Base-by-base conservation (phyloP, 2,888 invertebrate genomes). In the Hemicrepidius hirtus region DNA sequence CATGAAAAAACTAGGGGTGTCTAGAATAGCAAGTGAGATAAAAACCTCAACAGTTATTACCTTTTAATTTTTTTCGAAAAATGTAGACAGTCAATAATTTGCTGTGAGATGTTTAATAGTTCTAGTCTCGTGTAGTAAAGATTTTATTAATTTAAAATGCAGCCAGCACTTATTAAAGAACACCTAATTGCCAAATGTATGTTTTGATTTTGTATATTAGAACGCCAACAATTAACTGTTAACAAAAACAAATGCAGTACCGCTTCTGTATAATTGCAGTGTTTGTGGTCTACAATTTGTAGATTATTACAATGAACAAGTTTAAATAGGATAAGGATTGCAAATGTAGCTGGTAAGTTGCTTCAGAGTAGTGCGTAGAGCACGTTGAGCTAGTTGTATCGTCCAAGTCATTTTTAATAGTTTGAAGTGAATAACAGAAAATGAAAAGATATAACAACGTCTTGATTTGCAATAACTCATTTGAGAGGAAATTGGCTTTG, bases 331-430 rank as follows among this genome's bases (percentile, higher is more conserved):
- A 50, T 72, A 72, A 66, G 63, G 57, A 59, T 57, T 63, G 71
- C 67, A 67, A 68, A 41, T 72, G 62, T 72, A 72, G 67, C 63
- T 68, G 72, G 72, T 72, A 67, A 72, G 72, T 72, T 72, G 67
- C 67, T 68, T 72, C 21, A 55, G 44, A 72, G 44, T 67, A 67
- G 60, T 60, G 28, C 40, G 37, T 65, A 63, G 55, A 64, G 35
- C 35, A 65, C 50, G 50, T 71, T 37, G 67, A 66, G 67, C 53
- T 66, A 62, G 50, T 21, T 66, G 28, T 64, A 46, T 44, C 28
- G 41, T 67, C 46, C 50, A 16, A 46, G 53, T 35, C 32, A 67
- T 53, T 71, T 46, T 55, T 67, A 55, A 57, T 55, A 18, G 32
- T 46, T 35, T 44, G 28, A 46, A 37, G 55, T n/a, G 28, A 4